Evolutionary conservation across 1,140 invertebrate genomes (phyloP), one percentile per base, ranked within the genome.

Genomic region (Wasmannia auropunctata): DNA sequence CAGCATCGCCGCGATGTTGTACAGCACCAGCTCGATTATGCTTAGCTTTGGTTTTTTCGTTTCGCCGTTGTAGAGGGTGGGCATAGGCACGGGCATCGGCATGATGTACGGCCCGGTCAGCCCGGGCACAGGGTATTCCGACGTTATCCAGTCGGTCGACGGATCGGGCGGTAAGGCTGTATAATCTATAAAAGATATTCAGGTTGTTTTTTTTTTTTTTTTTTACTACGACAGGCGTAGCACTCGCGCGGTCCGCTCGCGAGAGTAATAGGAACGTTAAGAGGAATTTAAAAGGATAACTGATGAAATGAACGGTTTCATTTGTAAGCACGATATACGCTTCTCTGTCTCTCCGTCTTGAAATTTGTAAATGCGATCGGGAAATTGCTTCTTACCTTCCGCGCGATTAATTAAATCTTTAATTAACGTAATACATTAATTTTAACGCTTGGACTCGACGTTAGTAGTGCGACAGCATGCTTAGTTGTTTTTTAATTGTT

Each of bases 1-100:
- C 86, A 99, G 94, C 95, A 99, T 96, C 11, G 98, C 97, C 37
- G 98, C 98, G 95, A 99, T 98, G 93, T 99, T 98, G 95, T 98
- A 99, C 74, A 99, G 95, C 16, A 98, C 96, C 92, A 97, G 94
- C 93, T 99, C 98, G 81, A 98, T 97, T 89, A 98, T 97, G 79
- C 97, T 97, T 43, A 96, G 93, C 92, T 97, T 97, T 74, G 97
- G 97, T 93, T 97, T 97, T 77, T 96, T 95, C 95, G 96, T 96
- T 92, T 97, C 97, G 46, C 96, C 96, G 90, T 96, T 97, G 92
- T 98, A 98, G 2, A 97, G 94, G 0, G 97, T 97, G 0, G 97
- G 97, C 96, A 98, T 97, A 14, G 97, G 97, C 85, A 98, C 96
- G 75, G 96, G 96, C 93, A 95, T 94, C 63, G 94, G 94, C 94